Evolutionary conservation across 2,888 invertebrate species (phyloP), one percentile per base, ranked within the genome.

Genomic region (Germaria angustata): DNA sequence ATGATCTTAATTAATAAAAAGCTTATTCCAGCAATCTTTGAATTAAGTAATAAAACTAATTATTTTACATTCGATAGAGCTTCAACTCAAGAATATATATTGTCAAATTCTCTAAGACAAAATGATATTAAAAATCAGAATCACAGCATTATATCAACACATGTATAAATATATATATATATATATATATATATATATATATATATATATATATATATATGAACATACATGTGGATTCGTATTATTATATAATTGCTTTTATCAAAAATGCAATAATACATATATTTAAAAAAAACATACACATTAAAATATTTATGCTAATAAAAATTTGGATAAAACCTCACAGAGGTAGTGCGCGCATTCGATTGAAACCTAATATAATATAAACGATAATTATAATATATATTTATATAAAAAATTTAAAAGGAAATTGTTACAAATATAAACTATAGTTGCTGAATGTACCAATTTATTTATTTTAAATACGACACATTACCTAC

Each of bases 291-390:
- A 61, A 61, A 55, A 34, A 57, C 36, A 34, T 8, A 15, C 36
- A 41, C 17, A 53, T 24, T 41, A 39, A 32, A 24, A 51, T 53
- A 53, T 20, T 24, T 73, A 55, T 34, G 44, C 36, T 11, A 3
- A 66, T 68, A 63, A 73, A 75, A 41, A 81, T 82, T 82, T 76
- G 63, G 51, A 81, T 68, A 66, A 68, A 77, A 86, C 87, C 87
- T 87, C 87, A 87, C 86, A 86, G 87, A 87, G 87, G 87, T 78
- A 65, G 78, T 49, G 68, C 72, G 28, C 13, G 55, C 36, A 7
- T 51, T 51, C 59, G n/a, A 79, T 65, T 49, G 36, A 46, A 36
- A 34, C 34, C 34, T 73, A 20, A 20, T 51, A 6, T 28, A 28
- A 24, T 13, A n/a, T 49, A 49, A 2, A 69, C 36, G n/a, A 46